Percentiles rank a stretch among this genome's conserved stretches.
phyloP scores from a whole-genome alignment of 2,797 vertebrate genomes.

The Prionace glauca region DNA sequence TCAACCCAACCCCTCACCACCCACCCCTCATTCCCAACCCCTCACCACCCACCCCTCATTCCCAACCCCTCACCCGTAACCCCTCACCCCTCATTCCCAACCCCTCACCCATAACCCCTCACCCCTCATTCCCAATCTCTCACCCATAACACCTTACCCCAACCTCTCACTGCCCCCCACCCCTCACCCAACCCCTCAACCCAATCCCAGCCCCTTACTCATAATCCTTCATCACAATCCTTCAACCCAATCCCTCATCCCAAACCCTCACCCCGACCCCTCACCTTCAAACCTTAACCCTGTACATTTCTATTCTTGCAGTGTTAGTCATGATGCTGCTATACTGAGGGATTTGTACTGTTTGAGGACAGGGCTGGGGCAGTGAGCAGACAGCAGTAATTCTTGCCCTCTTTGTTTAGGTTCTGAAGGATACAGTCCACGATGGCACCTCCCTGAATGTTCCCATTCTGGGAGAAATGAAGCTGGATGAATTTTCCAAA shows the following conservation, averaged over 20 bases:
- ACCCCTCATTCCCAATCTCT: too few relatives aligned
- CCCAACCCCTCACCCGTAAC: too few relatives aligned
- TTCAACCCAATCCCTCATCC: too few relatives aligned
- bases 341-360: neutral
- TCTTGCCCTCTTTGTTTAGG: neutral
- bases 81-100: neutral
- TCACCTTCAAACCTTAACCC: too few relatives aligned
- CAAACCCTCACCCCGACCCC: too few relatives aligned
- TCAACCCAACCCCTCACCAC: neutral
- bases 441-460: slow-evolving; percentile 83
- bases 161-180: neutral
- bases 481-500: slow-evolving; percentile 90
- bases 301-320: neutral
- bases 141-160: neutral
- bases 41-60: neutral
- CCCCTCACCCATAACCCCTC: neutral
- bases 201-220: neutral
- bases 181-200: neutral
- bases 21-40: neutral
- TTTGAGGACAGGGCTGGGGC: neutral
- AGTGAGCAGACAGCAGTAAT: neutral
- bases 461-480: slow-evolving; percentile 79
- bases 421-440: slow-evolving; percentile 82
- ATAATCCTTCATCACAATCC: neutral
- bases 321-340: neutral